phyloP scores from a whole-genome alignment of 2,888 invertebrate species.

The Sphaerophoria rueppellii region DNA sequence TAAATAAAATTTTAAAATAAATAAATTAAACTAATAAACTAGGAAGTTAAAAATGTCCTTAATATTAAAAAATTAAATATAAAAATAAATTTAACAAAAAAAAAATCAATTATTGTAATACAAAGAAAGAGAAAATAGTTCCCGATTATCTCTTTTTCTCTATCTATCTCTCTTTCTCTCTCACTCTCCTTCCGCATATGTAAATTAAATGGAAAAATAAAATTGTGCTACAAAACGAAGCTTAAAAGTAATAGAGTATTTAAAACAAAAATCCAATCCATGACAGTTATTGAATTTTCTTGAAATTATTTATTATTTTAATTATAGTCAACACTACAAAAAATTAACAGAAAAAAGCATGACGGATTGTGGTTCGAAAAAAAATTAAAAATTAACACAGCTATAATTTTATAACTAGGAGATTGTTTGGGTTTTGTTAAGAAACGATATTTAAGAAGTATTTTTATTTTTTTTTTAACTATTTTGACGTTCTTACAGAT shows the following conservation, averaged over 20 bases:
- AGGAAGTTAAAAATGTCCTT: constrained; percentile 67
- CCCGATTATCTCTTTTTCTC: constrained; percentile 43
- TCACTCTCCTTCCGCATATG: constrained; percentile 32
- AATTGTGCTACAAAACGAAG: constrained; percentile 55
- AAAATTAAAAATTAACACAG: constrained; percentile 21
- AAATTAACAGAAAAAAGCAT: constrained; percentile 29
- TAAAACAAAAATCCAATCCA: constrained; percentile 19
- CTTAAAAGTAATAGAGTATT: constrained; percentile 36
- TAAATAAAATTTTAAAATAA: constrained; percentile 54
- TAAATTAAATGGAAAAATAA: constrained; percentile 45
- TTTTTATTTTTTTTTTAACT: not conserved
- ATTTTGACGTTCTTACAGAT: not conserved
- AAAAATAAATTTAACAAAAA: constrained; percentile 52
- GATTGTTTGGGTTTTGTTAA: constrained; percentile 4
- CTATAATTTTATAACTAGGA: constrained; percentile 5
- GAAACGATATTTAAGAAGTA: not conserved
- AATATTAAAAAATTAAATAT: constrained; percentile 64
- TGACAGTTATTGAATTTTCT: constrained; percentile 49
- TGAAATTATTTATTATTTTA: constrained; percentile 3
- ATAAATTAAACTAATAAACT: constrained; percentile 31
- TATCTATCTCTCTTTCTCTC: not conserved
- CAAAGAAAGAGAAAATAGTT: constrained; percentile 45
- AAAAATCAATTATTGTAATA: constrained; percentile 59
- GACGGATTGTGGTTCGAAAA: constrained; percentile 63
- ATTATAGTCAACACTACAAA: not conserved